Evolutionary conservation across 2,888 invertebrate species (phyloP).

Genomic region (Ernsta delagoae): DNA sequence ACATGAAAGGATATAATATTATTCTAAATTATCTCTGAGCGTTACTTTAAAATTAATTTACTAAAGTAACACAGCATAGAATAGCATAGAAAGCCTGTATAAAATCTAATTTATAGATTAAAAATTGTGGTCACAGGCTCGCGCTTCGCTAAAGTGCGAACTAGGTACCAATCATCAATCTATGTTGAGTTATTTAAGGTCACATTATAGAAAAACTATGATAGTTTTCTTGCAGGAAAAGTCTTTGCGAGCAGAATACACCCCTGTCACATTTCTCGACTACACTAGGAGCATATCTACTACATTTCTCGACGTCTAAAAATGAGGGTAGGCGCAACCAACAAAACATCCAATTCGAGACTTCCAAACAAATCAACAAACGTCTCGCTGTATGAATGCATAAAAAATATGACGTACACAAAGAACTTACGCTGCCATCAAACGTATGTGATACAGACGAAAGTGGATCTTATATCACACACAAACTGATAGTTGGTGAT

Average conservation of each 20-base stretch:
- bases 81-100: no score
- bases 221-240: no score
- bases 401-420: slow-evolving; percentile 35
- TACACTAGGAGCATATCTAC: background rate
- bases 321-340: slow-evolving; percentile 25
- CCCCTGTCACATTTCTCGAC: background rate
- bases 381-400: slow-evolving; percentile 32
- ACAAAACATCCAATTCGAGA: slow-evolving; percentile 31
- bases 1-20: no score
- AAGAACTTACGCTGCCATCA: slow-evolving; percentile 22
- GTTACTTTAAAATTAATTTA: no score
- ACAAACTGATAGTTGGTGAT: slow-evolving; percentile 28
- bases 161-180: no score
- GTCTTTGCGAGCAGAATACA: background rate
- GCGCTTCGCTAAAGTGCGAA: no score
- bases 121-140: no score
- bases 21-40: no score
- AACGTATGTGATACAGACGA: slow-evolving; percentile 18
- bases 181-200: no score
- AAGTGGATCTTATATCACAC: slow-evolving; percentile 22
- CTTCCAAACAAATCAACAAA: slow-evolving; percentile 36
- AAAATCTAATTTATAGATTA: no score
- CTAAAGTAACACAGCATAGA: no score
- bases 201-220: no score
- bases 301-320: slow-evolving; percentile 2